Base-by-base conservation (phyloP, 1,140 invertebrate genomes). In the Drosophila trapezifrons region DNA sequence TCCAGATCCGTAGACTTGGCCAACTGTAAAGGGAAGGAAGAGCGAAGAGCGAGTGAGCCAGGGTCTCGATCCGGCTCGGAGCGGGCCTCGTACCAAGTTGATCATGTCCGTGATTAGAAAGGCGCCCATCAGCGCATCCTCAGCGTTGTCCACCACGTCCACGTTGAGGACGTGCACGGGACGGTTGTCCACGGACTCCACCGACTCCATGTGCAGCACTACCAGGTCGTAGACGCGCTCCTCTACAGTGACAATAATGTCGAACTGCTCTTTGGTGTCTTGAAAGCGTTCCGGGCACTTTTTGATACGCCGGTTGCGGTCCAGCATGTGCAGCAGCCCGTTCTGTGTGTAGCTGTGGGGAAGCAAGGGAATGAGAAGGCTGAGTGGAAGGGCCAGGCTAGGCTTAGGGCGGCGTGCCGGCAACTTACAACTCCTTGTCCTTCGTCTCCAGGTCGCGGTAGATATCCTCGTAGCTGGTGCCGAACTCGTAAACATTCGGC, bases 101-200 rank as follows among this genome's bases (percentile, higher is more conserved):
- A 98, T 97, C 92, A 99, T 94, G 93, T 99, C 98, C 92, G 96
- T 97, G 70, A 99, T 98, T 66, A 99, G 93, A 93, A 99, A 99
- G n/a, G 99, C 99, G 69, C 99, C 99, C 90, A 99, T 96, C n/a
- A 98, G 98, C 0, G 99, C 99, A 92, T 99, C 99, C 93, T 99
- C 99, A 70, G 99, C 98, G 93, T 99, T 99, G 93, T 99, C 99
- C 92, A 98, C 98, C 91, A 99, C 99, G 91, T 99, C 98, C 79
- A 99, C 96, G 92, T 99, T 99, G 27, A 99, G 97, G 13, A 99
- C 95, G 93, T 99, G 99, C 2, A 98, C 98, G 9, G 97, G 96
- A 57, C 96, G 95, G 92, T 96, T 97, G 65, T 95, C 94, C 57
- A 95, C 93, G 2, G 96, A 96, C 40, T 94, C 93, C 90, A 94